These are phyloP conservation scores for Heterohyrax brucei DNA, from an alignment of 2,797 vertebrate species.

Conservation along the genomic window DNA sequence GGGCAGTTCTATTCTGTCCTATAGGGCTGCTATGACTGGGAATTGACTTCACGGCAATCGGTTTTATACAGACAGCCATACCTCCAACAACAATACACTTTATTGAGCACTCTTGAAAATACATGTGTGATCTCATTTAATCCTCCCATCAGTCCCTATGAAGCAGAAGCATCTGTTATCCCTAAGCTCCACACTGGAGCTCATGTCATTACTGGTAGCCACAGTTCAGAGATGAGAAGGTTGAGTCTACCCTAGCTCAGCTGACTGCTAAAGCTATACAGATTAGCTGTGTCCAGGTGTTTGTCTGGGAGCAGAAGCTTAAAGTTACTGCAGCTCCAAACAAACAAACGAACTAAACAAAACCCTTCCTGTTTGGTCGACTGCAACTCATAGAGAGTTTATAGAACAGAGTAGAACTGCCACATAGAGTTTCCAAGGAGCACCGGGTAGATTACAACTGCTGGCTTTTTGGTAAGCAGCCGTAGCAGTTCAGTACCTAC, in stretches of 20 bases:
- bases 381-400: too few species aligned
- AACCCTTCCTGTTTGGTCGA: too few species aligned
- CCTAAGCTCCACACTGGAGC: background rate
- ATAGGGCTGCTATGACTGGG: too few species aligned
- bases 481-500: too few species aligned
- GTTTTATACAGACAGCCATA: background rate
- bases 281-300: background rate
- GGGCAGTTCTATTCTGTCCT: too few species aligned
- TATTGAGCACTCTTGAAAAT: constrained; percentile 29
- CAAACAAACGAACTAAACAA: too few species aligned
- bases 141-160: background rate
- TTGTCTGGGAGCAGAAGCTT: background rate
- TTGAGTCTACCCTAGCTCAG: background rate
- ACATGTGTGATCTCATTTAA: constrained; percentile 38
- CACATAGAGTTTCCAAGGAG: too few species aligned
- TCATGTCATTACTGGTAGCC: background rate
- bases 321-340: background rate
- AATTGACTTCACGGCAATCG: too few species aligned
- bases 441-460: too few species aligned
- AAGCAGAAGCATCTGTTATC: background rate
- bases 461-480: too few species aligned
- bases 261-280: constrained; percentile 2
- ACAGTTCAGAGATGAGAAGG: background rate
- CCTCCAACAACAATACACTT: constrained; percentile 30
- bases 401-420: too few species aligned